Evolutionary conservation across 2,113 vertebrate genomes (phyloP), one percentile per base, ranked within the genome.

Genomic region (Hyperoodon ampullatus): DNA sequence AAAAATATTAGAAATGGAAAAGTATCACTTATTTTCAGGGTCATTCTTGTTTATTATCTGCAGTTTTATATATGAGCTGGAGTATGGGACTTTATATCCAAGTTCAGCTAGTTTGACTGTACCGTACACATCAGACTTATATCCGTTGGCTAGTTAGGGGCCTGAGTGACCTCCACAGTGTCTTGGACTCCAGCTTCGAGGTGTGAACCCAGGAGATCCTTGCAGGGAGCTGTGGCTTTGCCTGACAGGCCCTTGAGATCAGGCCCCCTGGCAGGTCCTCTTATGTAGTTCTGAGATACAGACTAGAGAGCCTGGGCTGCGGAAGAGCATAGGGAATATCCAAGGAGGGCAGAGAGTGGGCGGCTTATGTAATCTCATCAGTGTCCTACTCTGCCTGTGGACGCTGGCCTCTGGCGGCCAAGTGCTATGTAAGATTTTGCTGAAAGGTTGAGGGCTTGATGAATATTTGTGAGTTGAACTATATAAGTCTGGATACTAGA

Each of bases 1-100:
- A 39, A 92, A 50, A 85, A 50, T 86, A 63, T 55, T 83, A 95
- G 42, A 84, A 85, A 60, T 70, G 3, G 24, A 53, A 70, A 75
- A 60, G 5, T 68, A 70, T 30, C 23, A 6, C 14, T 72, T 39
- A 77, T 71, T 86, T 92, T 82, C 44, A 72, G 50, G 44, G 85
- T 21, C 42, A 60, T 53, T 71, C n/a, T 65, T 82, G 5, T 83
- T 91, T 77, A 87, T 70, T 53, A 35, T 28, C 88, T 92, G 30
- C 26, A 89, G 5, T 77, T 72, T 55, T 70, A 47, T 15, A 39
- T 23, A 8, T 88, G 63, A 86, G 83, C 60, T n/a, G 42, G 16
- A 77, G 19, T 19, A 42, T 58, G 87, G 23, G 68, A 70, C 28
- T 35, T 81, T 58, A 44, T 87, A 71, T 78, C 12, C 68, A 21